Evolutionary conservation across 2,888 invertebrate species (phyloP).

Genomic region (Cylindroiulus punctatus): DNA sequence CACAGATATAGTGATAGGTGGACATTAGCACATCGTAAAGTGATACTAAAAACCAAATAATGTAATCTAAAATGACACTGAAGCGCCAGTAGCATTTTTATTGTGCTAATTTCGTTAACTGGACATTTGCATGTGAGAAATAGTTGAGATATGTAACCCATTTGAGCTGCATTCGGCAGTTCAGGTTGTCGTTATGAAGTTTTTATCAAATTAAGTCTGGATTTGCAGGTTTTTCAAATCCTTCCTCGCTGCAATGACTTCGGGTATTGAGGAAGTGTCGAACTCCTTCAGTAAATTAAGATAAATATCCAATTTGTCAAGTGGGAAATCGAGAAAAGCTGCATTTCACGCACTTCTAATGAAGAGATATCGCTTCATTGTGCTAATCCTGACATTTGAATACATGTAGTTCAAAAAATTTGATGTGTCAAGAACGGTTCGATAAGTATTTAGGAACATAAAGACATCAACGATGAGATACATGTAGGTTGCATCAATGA

Average conservation of each 20-base stretch:
- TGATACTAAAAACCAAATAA: too few relatives aligned
- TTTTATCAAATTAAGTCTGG: conserved; percentile 8
- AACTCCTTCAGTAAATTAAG: not conserved
- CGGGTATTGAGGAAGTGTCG: not conserved
- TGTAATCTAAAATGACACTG: too few relatives aligned
- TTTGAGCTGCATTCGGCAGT: not conserved
- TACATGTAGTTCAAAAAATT: not conserved
- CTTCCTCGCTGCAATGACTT: not conserved
- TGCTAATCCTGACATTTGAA: not conserved
- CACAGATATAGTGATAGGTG: too few relatives aligned
- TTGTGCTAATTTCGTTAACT: not conserved
- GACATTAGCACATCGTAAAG: too few relatives aligned
- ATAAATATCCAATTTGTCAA: conserved; percentile 10
- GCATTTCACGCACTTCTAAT: not conserved
- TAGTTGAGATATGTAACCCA: not conserved
- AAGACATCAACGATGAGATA: too few relatives aligned
- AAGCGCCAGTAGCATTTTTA: not conserved
- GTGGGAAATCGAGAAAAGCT: not conserved
- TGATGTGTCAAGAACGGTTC: not conserved
- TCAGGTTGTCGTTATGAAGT: not conserved
- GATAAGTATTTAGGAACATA: not conserved
- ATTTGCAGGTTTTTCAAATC: not conserved
- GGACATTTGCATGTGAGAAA: not conserved
- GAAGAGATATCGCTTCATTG: not conserved
- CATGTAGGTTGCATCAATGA: too few relatives aligned